Conservation (phyloP, 2,113 vertebrate species). For the Pygoscelis antarcticus region DNA sequence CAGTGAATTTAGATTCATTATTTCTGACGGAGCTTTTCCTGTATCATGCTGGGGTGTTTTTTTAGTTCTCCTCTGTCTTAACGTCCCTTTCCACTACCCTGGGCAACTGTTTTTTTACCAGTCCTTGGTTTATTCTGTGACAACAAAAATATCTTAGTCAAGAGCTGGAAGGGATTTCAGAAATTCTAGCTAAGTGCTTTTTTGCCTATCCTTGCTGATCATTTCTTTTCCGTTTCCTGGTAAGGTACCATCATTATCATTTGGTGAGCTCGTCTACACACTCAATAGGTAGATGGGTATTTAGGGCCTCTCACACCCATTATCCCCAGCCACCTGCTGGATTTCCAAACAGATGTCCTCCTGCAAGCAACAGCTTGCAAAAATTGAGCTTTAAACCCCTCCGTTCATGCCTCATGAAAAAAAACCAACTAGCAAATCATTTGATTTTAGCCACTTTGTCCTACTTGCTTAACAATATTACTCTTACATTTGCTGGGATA, state of each 20-base stretch:
- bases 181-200: not conserved
- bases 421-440: not conserved
- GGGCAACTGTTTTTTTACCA: not conserved
- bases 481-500: not conserved
- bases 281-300: not conserved
- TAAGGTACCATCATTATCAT: not conserved
- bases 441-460: not conserved
- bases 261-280: not conserved
- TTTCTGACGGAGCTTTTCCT: conserved; percentile 37
- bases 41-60: not conserved
- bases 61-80: not conserved
- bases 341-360: not conserved
- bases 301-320: not conserved
- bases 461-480: not conserved
- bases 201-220: not conserved
- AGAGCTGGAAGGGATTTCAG: not conserved
- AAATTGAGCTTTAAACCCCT: not conserved
- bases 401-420: not conserved
- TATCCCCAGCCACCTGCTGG: not conserved
- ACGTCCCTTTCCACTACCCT: not conserved
- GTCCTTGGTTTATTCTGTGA: conserved; percentile 2
- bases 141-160: not conserved
- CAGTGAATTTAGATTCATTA: conserved; percentile 8
- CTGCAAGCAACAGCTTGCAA: not conserved
- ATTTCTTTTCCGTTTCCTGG: not conserved